These are phyloP conservation scores for Psilopsiagon aurifrons DNA, from an alignment of 2,113 vertebrate genomes.

Conservation along the genomic window DNA sequence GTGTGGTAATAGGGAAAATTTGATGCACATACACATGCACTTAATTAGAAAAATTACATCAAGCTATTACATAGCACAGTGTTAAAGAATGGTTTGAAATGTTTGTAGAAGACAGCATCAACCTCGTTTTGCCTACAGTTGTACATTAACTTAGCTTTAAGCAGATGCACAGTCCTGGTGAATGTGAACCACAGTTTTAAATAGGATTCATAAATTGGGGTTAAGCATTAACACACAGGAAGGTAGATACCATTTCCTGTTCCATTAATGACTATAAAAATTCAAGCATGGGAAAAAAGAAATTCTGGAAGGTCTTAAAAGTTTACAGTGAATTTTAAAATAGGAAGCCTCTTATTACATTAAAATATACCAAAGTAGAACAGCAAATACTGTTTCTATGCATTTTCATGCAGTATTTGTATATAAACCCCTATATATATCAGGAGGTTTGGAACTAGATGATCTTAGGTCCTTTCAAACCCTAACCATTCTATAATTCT, in stretches of 20 bases:
- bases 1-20: background rate
- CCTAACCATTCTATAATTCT: background rate
- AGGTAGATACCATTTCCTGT: constrained; percentile 1
- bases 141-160: background rate
- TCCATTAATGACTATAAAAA: constrained; percentile 23
- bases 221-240: background rate
- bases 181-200: background rate
- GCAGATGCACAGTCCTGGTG: background rate
- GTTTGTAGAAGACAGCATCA: background rate
- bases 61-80: background rate
- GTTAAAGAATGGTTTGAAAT: background rate
- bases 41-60: background rate
- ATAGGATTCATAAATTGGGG: constrained; percentile 17
- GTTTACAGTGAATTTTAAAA: background rate
- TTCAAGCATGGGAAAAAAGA: background rate
- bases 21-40: background rate
- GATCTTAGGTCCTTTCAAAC: background rate
- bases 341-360: background rate
- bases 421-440: background rate
- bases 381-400: background rate
- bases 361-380: background rate
- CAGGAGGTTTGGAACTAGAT: background rate
- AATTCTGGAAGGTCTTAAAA: background rate
- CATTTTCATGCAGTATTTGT: background rate
- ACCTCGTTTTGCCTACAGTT: background rate